Percentiles rank a stretch among this genome's conserved stretches.
These are phyloP conservation scores for Pissodes strobi DNA, from an alignment of 1,140 invertebrate genomes.

Conservation along the genomic window DNA sequence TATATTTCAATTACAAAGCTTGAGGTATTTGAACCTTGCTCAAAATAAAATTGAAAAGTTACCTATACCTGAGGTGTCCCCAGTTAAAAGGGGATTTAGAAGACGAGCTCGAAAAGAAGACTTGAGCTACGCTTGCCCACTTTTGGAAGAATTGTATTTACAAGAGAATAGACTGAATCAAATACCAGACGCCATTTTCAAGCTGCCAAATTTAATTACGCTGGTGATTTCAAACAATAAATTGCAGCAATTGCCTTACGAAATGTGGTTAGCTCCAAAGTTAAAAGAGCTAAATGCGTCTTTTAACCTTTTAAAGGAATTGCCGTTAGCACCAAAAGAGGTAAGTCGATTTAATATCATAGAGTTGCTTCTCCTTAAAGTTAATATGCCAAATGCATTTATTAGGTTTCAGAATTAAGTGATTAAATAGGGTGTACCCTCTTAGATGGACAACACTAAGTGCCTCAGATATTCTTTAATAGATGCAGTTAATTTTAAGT, in stretches of 20 bases:
- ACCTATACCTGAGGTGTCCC: constrained; percentile 57
- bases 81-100: constrained; percentile 49
- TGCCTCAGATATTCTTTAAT: no score
- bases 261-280: constrained; percentile 88
- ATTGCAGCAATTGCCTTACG: constrained; percentile 80
- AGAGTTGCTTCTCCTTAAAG: no score
- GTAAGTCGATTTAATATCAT: no score
- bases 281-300: constrained; percentile 89
- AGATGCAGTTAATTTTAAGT: no score
- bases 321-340: constrained; percentile 67
- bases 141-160: constrained; percentile 86
- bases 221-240: constrained; percentile 95
- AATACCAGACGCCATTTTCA: constrained; percentile 80
- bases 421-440: no score
- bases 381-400: no score
- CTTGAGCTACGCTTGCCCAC: constrained; percentile 68
- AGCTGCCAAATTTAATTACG: constrained; percentile 76
- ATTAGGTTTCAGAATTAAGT: no score
- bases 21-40: constrained; percentile 80
- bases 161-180: constrained; percentile 86
- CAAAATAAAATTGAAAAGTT: constrained; percentile 85
- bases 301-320: constrained; percentile 83
- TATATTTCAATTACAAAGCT: constrained; percentile 82
- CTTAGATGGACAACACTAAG: no score
- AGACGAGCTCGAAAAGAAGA: constrained; percentile 52